Evolutionary conservation across 1,140 invertebrate species (phyloP), one percentile per base, ranked within the genome.

Genomic region (Tetranychus cinnabarinus): DNA sequence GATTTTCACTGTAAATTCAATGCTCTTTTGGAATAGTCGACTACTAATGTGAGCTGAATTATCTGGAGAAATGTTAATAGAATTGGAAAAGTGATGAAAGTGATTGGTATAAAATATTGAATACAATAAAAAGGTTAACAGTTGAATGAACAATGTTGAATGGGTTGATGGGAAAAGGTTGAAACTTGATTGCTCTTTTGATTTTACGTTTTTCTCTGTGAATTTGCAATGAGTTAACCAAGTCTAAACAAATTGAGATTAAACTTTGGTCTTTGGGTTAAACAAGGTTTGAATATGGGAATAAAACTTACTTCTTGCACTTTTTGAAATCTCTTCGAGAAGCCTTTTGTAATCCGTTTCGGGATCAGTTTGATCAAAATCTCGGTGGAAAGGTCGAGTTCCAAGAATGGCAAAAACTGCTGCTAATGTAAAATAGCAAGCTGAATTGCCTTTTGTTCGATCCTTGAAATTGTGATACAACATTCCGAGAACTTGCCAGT

Each of bases 251-350:
- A 15, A 46, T 47, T 47, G 46, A 47, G 46, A 3, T 47, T 47
- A 47, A n/a, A 47, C 23, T 23, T 23, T 23, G 23, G 23, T 47
- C 12, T 47, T 3, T 47, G 46, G 23, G 23, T 23, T 23, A 23
- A 23, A 23, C 23, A 15, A n/a, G 13, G 46, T 47, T 12, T 47
- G 46, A 15, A n/a, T 47, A n/a, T 47, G 2, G 46, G 46, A 47
- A 47, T 23, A 23, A 23, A 23, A 84, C 85, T 86, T 80, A 88
- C 86, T 85, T 78, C 85, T 79, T 35, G 83, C 78, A 3, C 76
- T 76, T 66, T 79, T 74, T 8, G 82, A 79, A 31, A 85, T 72
- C 62, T 79, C 79, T 50, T 69, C 72, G 13, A 87, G 75, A 47
- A 83, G 72, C n/a, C 78, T 71, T 62, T 74, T 77, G 66, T 82